Evolutionary conservation across 2,113 vertebrate genomes (phyloP).

Genomic region (Strix aluco): DNA sequence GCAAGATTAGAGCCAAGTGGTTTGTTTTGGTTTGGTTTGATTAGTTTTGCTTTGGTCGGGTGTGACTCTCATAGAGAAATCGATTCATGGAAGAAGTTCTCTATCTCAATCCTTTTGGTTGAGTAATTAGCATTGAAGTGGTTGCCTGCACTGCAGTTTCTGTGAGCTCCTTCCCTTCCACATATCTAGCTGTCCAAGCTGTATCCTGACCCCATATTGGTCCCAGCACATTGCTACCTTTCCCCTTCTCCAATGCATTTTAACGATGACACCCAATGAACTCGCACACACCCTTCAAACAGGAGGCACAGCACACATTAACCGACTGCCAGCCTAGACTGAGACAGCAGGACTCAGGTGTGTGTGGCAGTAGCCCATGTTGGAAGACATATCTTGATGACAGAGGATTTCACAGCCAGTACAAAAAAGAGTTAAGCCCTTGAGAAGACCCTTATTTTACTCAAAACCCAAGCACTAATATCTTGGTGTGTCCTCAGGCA

Average conservation of each 20-base stretch:
- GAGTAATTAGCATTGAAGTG: not conserved
- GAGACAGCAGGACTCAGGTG: not conserved
- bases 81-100: not conserved
- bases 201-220: not conserved
- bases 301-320: rapidly evolving
- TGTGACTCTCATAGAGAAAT: not conserved
- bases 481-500: not conserved
- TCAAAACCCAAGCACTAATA: not conserved
- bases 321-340: not conserved
- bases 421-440: not conserved
- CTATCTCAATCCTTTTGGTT: not conserved
- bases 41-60: not conserved
- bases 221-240: not conserved
- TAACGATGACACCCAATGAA: not conserved
- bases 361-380: not conserved
- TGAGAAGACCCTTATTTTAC: not conserved
- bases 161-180: not conserved
- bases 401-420: not conserved
- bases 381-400: not conserved
- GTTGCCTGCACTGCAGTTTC: not conserved
- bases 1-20: not conserved
- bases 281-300: not conserved
- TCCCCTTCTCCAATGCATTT: not conserved
- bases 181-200: not conserved
- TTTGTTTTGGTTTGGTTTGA: not conserved